phyloP scores from a whole-genome alignment of 37 sponge, comb jelly and placozoan genomes.

The Ephydatia muelleri region DNA sequence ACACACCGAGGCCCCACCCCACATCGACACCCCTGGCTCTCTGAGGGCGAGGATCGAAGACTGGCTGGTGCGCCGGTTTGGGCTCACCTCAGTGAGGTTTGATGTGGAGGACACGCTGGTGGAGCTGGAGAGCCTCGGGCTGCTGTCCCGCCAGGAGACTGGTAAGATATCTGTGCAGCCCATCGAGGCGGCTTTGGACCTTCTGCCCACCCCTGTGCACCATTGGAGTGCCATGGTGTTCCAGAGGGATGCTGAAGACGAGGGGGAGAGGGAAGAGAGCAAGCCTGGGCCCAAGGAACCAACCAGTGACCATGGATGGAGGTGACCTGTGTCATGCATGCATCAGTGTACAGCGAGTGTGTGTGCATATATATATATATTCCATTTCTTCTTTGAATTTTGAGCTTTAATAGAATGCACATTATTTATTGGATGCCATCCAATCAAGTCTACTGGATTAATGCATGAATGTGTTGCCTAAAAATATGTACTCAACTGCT shows the following conservation, averaged over 20 bases:
- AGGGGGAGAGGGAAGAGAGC: constrained; percentile 17
- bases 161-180: constrained; percentile 47
- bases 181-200: constrained; percentile 68
- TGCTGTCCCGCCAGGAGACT: constrained; percentile 39
- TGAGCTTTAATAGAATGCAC: too few species aligned
- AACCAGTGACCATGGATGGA: background rate
- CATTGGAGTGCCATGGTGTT: constrained; percentile 46
- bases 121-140: constrained; percentile 58
- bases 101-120: constrained; percentile 77
- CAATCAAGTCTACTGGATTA: too few species aligned
- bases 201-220: constrained; percentile 56
- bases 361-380: too few species aligned
- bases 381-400: too few species aligned
- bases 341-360: too few species aligned
- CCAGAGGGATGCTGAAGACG: constrained; percentile 52
- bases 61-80: constrained; percentile 66
- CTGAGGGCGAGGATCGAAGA: constrained; percentile 63
- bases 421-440: too few species aligned
- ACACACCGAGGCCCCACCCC: constrained; percentile 41
- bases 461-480: too few species aligned
- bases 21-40: constrained; percentile 47
- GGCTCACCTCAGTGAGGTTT: constrained; percentile 43
- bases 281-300: constrained; percentile 10
- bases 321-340: background rate
- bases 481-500: too few species aligned